phyloP scores from a whole-genome alignment of 1,140 invertebrate species.

The Piezodorus guildinii region DNA sequence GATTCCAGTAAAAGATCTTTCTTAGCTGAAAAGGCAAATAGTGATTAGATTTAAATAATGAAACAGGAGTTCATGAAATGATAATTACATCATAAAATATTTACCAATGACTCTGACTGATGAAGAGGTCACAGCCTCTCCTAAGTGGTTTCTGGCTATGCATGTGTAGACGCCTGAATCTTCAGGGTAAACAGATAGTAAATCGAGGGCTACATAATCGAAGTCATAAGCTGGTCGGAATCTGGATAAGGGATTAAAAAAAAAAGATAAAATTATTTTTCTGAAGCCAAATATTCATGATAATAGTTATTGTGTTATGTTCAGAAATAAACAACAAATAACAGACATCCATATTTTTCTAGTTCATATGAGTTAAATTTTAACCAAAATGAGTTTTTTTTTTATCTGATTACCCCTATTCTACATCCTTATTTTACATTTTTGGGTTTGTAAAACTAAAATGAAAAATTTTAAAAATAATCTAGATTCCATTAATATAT shows the following conservation, averaged over 20 bases:
- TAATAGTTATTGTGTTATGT: too few species aligned
- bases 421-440: too few species aligned
- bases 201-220: slow-evolving; percentile 91
- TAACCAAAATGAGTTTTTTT: too few species aligned
- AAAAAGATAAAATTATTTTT: neutral
- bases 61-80: neutral
- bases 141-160: slow-evolving; percentile 78
- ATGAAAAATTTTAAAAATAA: too few species aligned
- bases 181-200: slow-evolving; percentile 89
- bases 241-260: slow-evolving; percentile 35
- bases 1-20: slow-evolving; percentile 73
- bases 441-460: too few species aligned
- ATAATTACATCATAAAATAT: neutral
- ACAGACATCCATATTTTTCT: too few species aligned
- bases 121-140: slow-evolving; percentile 87
- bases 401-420: too few species aligned
- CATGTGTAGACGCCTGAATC: slow-evolving; percentile 95
- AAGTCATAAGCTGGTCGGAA: slow-evolving; percentile 95
- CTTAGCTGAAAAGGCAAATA: slow-evolving; percentile 44
- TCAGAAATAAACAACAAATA: too few species aligned
- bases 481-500: too few species aligned
- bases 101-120: slow-evolving; percentile 65
- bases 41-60: neutral
- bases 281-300: too few species aligned
- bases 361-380: too few species aligned